Conservation (phyloP, 1,140 invertebrate genomes). For the Gryon sp. region DNA sequence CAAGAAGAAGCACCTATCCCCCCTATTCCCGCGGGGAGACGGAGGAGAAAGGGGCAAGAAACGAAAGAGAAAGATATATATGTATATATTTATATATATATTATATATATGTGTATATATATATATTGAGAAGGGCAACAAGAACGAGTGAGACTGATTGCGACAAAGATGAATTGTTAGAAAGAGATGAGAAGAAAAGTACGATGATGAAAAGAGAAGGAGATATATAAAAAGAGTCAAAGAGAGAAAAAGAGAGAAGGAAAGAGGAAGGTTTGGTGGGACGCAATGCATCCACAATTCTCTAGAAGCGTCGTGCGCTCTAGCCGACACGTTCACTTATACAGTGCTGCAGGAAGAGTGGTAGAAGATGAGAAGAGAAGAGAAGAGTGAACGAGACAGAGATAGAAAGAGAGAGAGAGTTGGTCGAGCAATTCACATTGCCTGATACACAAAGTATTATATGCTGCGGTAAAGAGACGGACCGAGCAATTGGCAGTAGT, state of each 20-base stretch:
- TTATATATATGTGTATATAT: too few species aligned
- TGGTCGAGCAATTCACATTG: conserved; percentile 52
- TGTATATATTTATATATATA: too few species aligned
- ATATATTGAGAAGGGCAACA: not conserved
- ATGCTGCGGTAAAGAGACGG: conserved; percentile 73
- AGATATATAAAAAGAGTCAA: too few species aligned
- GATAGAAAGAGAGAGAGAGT: too few species aligned
- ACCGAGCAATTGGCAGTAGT: conserved; percentile 76
- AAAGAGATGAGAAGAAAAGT: not conserved
- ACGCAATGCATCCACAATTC: conserved; percentile 46
- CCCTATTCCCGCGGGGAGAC: not conserved
- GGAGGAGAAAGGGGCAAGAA: not conserved
- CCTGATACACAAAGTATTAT: conserved; percentile 68
- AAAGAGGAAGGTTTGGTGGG: conserved; percentile 26
- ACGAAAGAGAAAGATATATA: too few species aligned
- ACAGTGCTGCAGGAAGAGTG: not conserved
- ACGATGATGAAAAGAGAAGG: not conserved
- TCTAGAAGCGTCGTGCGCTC: conserved; percentile 55
- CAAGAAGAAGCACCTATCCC: too few species aligned
- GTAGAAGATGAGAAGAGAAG: too few species aligned
- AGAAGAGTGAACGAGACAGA: too few species aligned
- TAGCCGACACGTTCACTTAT: conserved; percentile 45
- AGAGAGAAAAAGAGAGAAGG: conserved; percentile 18
- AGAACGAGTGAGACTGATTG: not conserved
- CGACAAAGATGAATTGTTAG: not conserved